phyloP scores from a whole-genome alignment of 2,113 vertebrate genomes.

The Etheostoma spectabile region DNA sequence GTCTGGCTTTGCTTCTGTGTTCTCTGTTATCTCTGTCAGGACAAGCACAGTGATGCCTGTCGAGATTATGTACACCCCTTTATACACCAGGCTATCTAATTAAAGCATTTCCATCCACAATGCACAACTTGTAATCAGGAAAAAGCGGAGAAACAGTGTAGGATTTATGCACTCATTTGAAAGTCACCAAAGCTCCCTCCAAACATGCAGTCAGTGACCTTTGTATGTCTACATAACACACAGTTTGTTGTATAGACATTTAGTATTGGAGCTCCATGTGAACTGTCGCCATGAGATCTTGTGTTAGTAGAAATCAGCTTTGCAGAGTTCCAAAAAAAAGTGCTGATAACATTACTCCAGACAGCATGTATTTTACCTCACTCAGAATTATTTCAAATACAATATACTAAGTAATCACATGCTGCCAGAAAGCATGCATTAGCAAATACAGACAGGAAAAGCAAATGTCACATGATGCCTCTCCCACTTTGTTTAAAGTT shows the following conservation, averaged over 20 bases:
- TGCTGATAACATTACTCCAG: constrained; percentile 3
- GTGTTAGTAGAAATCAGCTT: not conserved
- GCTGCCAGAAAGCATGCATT: not conserved
- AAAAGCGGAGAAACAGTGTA: constrained; percentile 16
- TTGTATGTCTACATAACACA: constrained; percentile 2
- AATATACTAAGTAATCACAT: not conserved
- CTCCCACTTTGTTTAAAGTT: constrained; percentile 13
- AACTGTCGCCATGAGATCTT: constrained; percentile 8
- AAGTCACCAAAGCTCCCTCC: constrained; percentile 10
- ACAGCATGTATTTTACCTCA: constrained; percentile 13
- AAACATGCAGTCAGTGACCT: constrained; percentile 1
- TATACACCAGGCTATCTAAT: constrained; percentile 82
- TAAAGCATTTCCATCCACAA: constrained; percentile 67
- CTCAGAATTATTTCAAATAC: not conserved
- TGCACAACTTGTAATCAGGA: constrained; percentile 47
- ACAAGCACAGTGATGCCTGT: constrained; percentile 32
- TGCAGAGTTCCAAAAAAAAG: not conserved
- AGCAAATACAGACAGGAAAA: constrained; percentile 4
- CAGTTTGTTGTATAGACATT: not conserved
- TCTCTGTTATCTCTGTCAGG: constrained; percentile 32
- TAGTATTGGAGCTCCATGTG: not conserved
- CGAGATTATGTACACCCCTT: constrained; percentile 47
- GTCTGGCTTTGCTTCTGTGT: constrained; percentile 44
- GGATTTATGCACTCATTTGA: constrained; percentile 25
- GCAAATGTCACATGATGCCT: not conserved